Evolutionary conservation across 64 coral and sea anemone species (phyloP).

Genomic region (Montipora capricornis): DNA sequence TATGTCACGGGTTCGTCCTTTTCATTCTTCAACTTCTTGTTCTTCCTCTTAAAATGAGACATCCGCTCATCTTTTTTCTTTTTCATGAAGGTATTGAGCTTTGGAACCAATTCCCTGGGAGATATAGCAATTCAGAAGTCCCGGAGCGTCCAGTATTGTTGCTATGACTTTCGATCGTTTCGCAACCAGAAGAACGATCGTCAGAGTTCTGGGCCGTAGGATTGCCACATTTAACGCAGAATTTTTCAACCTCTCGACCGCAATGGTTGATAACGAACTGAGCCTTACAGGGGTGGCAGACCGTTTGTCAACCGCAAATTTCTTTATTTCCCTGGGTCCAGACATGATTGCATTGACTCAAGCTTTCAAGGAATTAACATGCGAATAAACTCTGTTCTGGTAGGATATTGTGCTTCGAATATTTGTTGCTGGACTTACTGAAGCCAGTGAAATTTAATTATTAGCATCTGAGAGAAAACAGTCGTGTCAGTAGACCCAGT

Average conservation of each 20-base stretch:
- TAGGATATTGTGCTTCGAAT: no score
- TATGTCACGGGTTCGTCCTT: not conserved
- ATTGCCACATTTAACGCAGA: not conserved
- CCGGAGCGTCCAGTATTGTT: not conserved
- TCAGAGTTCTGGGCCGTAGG: not conserved
- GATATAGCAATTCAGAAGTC: not conserved
- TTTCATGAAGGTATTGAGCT: not conserved
- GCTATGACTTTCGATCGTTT: not conserved
- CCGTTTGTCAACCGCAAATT: no score
- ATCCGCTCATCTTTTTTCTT: not conserved
- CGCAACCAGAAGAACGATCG: not conserved
- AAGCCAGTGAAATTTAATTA: no score
- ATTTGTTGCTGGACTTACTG: no score
- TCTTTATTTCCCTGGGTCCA: no score
- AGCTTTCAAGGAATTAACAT: no score
- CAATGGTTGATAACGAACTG: not conserved
- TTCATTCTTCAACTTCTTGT: not conserved
- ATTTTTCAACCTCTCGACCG: not conserved
- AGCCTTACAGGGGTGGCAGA: no score
- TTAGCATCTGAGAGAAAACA: no score
- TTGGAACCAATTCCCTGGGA: not conserved
- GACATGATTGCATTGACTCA: no score
- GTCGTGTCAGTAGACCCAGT: no score
- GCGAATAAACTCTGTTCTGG: no score
- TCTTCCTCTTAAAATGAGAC: conserved; percentile 12